Conservation (phyloP, 2,888 invertebrate species). For the Drosophila lacicola region DNA sequence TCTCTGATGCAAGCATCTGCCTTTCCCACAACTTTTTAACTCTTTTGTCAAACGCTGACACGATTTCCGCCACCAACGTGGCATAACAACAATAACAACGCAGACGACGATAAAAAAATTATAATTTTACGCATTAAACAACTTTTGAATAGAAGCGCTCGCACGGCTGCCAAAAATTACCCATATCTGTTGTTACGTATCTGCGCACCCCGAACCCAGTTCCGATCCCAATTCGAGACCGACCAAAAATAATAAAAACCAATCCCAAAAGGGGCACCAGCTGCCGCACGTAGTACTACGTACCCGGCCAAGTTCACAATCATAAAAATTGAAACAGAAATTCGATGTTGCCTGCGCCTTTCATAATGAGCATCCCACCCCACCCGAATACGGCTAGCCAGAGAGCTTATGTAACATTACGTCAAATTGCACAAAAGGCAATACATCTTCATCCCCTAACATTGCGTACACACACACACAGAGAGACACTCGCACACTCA, state of each 20-base stretch:
- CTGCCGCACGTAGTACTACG: constrained; percentile 59
- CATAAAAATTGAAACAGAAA: constrained; percentile 73
- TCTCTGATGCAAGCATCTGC: constrained; percentile 38
- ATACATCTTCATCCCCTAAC: constrained; percentile 83
- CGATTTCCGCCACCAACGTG: constrained; percentile 69
- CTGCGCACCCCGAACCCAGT: constrained; percentile 36
- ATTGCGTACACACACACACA: background rate
- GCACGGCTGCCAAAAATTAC: constrained; percentile 67
- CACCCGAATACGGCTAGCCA: constrained; percentile 3
- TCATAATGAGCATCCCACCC: constrained; percentile 60
- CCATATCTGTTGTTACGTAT: constrained; percentile 60
- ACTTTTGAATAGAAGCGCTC: constrained; percentile 59
- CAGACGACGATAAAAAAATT: constrained; percentile 60
- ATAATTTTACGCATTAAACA: constrained; percentile 76
- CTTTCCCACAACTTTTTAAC: constrained; percentile 77
- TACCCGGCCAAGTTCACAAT: constrained; percentile 37
- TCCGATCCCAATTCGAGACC: constrained; percentile 22
- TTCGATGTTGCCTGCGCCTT: constrained; percentile 56
- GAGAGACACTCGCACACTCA: background rate
- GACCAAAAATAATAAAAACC: constrained; percentile 26
- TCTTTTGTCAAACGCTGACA: constrained; percentile 73
- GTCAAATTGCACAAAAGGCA: constrained; percentile 83
- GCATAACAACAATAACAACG: constrained; percentile 40
- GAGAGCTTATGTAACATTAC: constrained; percentile 79
- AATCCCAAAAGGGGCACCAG: constrained; percentile 69